A percentile compares a stretch with the other conserved stretches of the same genome.
Evolutionary conservation across 23 tunicate species (phyloP).

Genomic region (Halocynthia aurantium): DNA sequence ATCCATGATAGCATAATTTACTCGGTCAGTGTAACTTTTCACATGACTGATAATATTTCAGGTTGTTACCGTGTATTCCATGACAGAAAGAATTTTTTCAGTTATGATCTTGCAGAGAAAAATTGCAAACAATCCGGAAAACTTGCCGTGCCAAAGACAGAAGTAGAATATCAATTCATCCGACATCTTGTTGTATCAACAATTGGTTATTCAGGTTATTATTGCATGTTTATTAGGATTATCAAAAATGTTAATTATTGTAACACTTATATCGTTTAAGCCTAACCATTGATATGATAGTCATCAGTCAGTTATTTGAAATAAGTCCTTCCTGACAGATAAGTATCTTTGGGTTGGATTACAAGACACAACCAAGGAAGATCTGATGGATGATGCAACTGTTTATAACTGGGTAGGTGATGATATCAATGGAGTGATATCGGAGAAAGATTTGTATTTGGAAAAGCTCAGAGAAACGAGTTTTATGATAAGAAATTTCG

Average conservation of each 20-base stretch:
- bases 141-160: constrained; percentile 40
- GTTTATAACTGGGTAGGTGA: constrained; percentile 26
- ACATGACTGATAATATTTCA: neutral
- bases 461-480: constrained; percentile 10
- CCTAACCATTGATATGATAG: neutral
- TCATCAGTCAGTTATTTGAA: neutral
- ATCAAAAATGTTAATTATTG: neutral
- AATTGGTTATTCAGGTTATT: constrained; percentile 27
- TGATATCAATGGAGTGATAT: neutral
- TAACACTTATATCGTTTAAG: neutral
- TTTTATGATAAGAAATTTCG: constrained; percentile 14
- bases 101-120: constrained; percentile 26
- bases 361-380: constrained; percentile 20
- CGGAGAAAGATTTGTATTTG: constrained; percentile 12
- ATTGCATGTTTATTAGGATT: neutral
- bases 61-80: constrained; percentile 38
- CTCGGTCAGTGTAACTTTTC: too few relatives aligned
- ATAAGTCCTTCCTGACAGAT: constrained; percentile 3
- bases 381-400: neutral
- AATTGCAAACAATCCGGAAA: constrained; percentile 22
- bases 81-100: constrained; percentile 1
- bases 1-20: too few relatives aligned
- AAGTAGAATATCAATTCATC: constrained; percentile 28
- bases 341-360: constrained; percentile 52
- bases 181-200: constrained; percentile 17